These are phyloP conservation scores for Pocillopora meandrina DNA, from an alignment of 92 coral and sea anemone species.

Conservation along the genomic window DNA sequence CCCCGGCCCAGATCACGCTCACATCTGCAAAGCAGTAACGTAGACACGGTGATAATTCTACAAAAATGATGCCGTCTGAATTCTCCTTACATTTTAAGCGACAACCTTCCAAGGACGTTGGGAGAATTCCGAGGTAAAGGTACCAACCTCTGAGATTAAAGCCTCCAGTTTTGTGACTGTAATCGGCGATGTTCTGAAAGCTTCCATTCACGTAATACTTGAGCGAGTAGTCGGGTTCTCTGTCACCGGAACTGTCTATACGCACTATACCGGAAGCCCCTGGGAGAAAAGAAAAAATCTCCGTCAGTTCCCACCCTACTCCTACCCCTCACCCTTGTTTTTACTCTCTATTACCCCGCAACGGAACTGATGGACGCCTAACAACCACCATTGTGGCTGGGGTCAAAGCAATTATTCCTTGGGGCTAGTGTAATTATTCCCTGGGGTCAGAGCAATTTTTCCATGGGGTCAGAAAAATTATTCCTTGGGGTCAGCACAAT, in stretches of 20 bases:
- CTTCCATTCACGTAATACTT: constrained; percentile 79
- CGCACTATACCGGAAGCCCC: constrained; percentile 76
- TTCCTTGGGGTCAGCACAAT: too few relatives aligned
- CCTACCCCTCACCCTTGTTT: too few relatives aligned
- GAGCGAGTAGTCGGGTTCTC: constrained; percentile 75
- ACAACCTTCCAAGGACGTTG: background rate
- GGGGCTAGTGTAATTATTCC: too few relatives aligned
- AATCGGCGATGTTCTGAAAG: constrained; percentile 79
- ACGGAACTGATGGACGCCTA: too few relatives aligned
- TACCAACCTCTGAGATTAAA: constrained; percentile 68
- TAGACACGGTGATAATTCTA: too few relatives aligned
- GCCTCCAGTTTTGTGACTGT: constrained; percentile 70
- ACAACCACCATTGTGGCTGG: too few relatives aligned
- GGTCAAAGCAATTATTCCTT: too few relatives aligned
- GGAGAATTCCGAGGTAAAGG: background rate
- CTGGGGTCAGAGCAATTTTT: too few relatives aligned
- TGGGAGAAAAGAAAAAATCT: background rate
- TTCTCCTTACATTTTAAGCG: too few relatives aligned
- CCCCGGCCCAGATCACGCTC: constrained; percentile 81
- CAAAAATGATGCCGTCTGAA: too few relatives aligned
- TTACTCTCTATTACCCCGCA: too few relatives aligned
- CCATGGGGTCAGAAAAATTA: too few relatives aligned
- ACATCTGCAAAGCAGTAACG: constrained; percentile 43
- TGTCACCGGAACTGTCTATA: constrained; percentile 73
- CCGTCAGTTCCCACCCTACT: background rate